Evolutionary conservation across 1,140 invertebrate species (phyloP), one percentile per base, ranked within the genome.

Genomic region (Coenobita brevimanus): DNA sequence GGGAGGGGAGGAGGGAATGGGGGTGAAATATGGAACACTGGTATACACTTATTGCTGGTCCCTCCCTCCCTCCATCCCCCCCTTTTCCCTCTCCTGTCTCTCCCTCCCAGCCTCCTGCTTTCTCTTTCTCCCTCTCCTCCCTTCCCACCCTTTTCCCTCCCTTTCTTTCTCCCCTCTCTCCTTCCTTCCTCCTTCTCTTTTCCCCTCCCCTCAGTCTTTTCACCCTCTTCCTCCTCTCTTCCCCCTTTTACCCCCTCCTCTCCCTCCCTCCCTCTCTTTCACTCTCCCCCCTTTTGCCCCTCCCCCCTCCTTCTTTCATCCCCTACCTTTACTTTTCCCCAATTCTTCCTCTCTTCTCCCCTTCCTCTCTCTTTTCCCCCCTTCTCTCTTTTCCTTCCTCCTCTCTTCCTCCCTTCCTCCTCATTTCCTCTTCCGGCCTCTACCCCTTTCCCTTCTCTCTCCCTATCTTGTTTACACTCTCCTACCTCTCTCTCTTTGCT

Each of bases 401-500:
- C 27, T 62, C 1, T 24, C 57, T n/a, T n/a, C n/a, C n/a, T n/a
- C n/a, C n/a, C n/a, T n/a, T n/a, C n/a, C n/a, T n/a, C n/a, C n/a
- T n/a, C n/a, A n/a, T n/a, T n/a, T 13, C n/a, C 10, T 57, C n/a
- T 57, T 57, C n/a, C 54, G 10, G 10, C 54, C n/a, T 57, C n/a
- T 57, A 13, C 54, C n/a, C n/a, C 10, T 57, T 57, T 57, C n/a
- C 10, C n/a, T 57, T 57, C n/a, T 57, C n/a, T 57, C 10, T 57
- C n/a, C n/a, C n/a, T n/a, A n/a, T n/a, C n/a, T n/a, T n/a, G n/a
- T n/a, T n/a, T n/a, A n/a, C n/a, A n/a, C n/a, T n/a, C n/a, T n/a
- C n/a, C n/a, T 57, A 57, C 54, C n/a, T 57, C n/a, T 57, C n/a
- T 57, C 54, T 57, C n/a, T 57, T n/a, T 57, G n/a, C 54, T n/a